These are phyloP conservation scores for Entelurus aequoreus DNA, from an alignment of 2,113 vertebrate genomes.

Conservation along the genomic window DNA sequence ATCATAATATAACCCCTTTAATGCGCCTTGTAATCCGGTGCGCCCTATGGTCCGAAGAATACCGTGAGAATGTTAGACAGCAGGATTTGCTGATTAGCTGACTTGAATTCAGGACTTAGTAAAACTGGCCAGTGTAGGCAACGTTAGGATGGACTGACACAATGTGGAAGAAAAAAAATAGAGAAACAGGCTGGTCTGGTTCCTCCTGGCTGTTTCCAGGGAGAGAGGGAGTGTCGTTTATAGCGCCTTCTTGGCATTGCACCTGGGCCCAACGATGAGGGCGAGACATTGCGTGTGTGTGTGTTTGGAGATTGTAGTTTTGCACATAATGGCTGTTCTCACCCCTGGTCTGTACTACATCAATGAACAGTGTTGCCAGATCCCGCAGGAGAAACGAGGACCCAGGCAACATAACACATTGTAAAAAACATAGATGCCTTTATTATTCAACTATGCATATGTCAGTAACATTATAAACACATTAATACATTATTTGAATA, in stretches of 20 bases:
- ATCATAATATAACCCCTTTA: no score
- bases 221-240: conserved; percentile 56
- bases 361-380: no score
- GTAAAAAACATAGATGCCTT: no score
- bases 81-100: background rate
- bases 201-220: conserved; percentile 59
- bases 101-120: background rate
- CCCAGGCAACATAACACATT: no score
- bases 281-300: conserved; percentile 32
- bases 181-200: conserved; percentile 63
- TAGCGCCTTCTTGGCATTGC: conserved; percentile 48
- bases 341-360: background rate
- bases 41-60: no score
- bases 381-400: no score
- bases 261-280: conserved; percentile 46
- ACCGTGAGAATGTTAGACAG: background rate
- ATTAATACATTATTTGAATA: no score
- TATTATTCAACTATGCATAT: no score
- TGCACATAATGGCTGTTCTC: background rate
- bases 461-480: no score
- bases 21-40: no score
- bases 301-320: background rate
- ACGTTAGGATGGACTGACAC: conserved; percentile 26
- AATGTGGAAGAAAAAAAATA: conserved; percentile 16
- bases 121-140: conserved; percentile 6